Percentiles rank a stretch among this genome's conserved stretches.
Evolutionary conservation across 2,113 vertebrate species (phyloP).

Genomic region (Pitta sordida): DNA sequence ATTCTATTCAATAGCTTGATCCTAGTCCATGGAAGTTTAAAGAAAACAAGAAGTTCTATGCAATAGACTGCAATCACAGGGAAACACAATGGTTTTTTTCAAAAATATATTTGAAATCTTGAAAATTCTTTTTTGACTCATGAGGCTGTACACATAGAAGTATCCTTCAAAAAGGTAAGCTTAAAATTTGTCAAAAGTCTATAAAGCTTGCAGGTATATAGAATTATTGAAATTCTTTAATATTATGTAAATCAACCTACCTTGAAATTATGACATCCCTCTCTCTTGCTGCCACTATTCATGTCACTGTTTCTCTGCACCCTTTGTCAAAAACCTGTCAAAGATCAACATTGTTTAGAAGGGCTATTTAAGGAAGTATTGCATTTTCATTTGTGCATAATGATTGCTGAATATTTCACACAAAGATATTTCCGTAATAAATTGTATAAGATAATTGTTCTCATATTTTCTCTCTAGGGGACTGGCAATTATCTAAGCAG

Average conservation of each 20-base stretch:
- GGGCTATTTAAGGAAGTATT: not conserved
- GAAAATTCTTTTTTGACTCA: not conserved
- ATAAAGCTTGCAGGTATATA: not conserved
- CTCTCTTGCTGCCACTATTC: not conserved
- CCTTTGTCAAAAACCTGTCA: not conserved
- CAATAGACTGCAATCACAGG: not conserved
- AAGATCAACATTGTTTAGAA: not conserved
- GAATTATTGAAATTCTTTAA: not conserved
- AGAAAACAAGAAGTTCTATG: not conserved
- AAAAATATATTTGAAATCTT: not conserved
- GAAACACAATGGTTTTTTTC: not conserved
- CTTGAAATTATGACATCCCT: not conserved
- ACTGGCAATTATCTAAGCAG: not conserved
- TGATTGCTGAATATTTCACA: not conserved
- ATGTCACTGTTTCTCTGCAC: not conserved
- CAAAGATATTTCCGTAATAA: not conserved
- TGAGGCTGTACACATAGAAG: not conserved
- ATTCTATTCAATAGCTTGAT: not conserved
- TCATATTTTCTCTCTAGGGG: not conserved
- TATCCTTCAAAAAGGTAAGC: not conserved
- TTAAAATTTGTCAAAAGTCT: not conserved
- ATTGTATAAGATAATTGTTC: not conserved
- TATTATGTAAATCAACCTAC: not conserved
- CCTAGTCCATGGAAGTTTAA: not conserved
- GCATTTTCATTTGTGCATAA: not conserved